Percentiles rank a stretch among this genome's conserved stretches.
Evolutionary conservation across 2,888 invertebrate genomes (phyloP).

Genomic region (Eulithis testata): DNA sequence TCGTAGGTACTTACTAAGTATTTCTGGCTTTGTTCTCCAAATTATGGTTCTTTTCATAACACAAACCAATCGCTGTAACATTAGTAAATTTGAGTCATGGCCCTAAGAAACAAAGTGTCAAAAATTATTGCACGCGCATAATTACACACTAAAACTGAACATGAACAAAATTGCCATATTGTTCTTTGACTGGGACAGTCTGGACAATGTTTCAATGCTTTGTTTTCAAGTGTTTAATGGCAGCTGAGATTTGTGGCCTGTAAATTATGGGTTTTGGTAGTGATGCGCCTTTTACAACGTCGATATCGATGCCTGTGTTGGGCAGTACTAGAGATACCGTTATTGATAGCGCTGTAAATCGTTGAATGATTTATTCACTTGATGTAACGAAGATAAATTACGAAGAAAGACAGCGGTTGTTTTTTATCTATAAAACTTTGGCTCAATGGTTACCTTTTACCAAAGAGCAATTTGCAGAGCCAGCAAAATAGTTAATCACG

Average conservation of each 20-base stretch:
- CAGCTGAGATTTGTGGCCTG: slow-evolving; percentile 76
- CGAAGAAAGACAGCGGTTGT: too few relatives aligned
- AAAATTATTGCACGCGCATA: slow-evolving; percentile 28
- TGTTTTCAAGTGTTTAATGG: slow-evolving; percentile 70
- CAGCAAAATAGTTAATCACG: too few relatives aligned
- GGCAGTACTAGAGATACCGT: slow-evolving; percentile 2
- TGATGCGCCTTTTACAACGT: slow-evolving; percentile 42
- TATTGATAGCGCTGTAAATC: slow-evolving; percentile 9
- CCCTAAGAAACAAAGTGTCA: slow-evolving; percentile 22
- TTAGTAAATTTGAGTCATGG: slow-evolving; percentile 18
- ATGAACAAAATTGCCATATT: slow-evolving; percentile 32
- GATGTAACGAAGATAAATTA: neutral
- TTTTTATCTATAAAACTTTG: too few relatives aligned
- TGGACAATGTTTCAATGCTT: slow-evolving; percentile 59
- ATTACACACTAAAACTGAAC: slow-evolving; percentile 29
- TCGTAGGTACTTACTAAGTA: too few relatives aligned
- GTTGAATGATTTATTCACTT: slow-evolving; percentile 3
- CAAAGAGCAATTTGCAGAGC: too few relatives aligned
- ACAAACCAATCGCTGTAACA: too few relatives aligned
- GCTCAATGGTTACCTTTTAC: too few relatives aligned
- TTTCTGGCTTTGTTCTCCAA: too few relatives aligned
- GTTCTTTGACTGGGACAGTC: slow-evolving; percentile 39
- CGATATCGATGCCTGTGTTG: slow-evolving; percentile 1
- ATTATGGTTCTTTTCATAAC: too few relatives aligned
- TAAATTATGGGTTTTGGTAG: slow-evolving; percentile 67